Percentiles rank a stretch among this genome's conserved stretches.
Evolutionary conservation across 2,797 vertebrate species (phyloP).

Genomic region (Gorsachius magnificus): DNA sequence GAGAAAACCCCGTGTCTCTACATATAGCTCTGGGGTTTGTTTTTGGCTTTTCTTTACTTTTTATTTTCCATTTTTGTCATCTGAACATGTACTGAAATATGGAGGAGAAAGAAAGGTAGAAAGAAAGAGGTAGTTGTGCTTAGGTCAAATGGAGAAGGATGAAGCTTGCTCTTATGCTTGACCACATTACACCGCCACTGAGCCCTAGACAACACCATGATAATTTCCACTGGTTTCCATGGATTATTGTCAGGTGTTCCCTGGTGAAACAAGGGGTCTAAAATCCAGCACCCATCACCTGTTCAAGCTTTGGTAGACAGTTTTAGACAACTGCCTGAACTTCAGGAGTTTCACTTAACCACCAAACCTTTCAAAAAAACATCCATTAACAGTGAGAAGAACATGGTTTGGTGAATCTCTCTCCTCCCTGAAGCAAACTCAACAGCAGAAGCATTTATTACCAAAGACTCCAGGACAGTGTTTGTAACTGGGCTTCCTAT

Average conservation of each 20-base stretch:
- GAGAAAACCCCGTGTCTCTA: not conserved
- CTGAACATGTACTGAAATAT: not conserved
- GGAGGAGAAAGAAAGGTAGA: not conserved
- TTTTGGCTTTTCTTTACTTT: not conserved
- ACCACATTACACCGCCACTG: not conserved
- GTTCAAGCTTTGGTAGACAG: not conserved
- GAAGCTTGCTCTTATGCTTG: not conserved
- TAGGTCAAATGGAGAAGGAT: not conserved
- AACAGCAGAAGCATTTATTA: not conserved
- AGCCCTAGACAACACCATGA: not conserved
- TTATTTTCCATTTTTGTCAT: not conserved
- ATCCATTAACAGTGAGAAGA: not conserved
- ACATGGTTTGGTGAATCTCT: not conserved
- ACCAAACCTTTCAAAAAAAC: not conserved
- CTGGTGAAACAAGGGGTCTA: not conserved
- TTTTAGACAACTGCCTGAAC: not conserved
- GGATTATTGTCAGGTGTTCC: not conserved
- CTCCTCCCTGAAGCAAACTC: not conserved
- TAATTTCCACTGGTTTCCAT: not conserved
- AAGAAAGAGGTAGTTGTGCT: not conserved
- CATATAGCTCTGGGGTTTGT: not conserved
- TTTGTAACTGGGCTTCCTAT: not conserved
- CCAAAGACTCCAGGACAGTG: too few relatives aligned
- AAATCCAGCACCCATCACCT: not conserved
- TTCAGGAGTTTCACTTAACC: not conserved